Conservation (phyloP, 2,888 invertebrate species). For the Cephus sareptanus region DNA sequence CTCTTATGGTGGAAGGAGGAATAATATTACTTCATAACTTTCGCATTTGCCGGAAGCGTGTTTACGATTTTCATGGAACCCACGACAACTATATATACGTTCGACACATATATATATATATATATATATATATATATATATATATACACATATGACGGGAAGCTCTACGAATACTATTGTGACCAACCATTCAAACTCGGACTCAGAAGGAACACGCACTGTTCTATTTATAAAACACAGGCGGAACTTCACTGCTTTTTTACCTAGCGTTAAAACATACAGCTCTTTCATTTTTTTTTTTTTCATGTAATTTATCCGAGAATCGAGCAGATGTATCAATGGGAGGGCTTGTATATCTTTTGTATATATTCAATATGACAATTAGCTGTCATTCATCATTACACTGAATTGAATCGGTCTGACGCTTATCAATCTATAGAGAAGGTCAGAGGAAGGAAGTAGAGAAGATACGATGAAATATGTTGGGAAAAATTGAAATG, state of each 20-base stretch:
- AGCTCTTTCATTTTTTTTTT: background rate
- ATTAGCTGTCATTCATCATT: background rate
- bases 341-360: background rate
- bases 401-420: background rate
- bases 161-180: conserved; percentile 16
- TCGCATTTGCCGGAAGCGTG: background rate
- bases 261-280: background rate
- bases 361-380: background rate
- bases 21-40: background rate
- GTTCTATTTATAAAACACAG: conserved; percentile 46
- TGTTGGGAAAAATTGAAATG: background rate
- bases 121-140: background rate
- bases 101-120: conserved; percentile 2
- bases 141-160: background rate
- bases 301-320: background rate
- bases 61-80: conserved; percentile 30
- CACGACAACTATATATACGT: conserved; percentile 1
- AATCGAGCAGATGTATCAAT: background rate
- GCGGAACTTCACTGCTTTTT: conserved; percentile 45
- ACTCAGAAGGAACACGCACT: conserved; percentile 25
- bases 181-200: background rate
- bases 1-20: background rate
- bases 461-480: background rate
- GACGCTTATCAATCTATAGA: background rate
- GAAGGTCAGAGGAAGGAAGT: background rate